Percentiles rank a stretch among this genome's conserved stretches.
phyloP scores from a whole-genome alignment of 53 echinoderm and acorn worm genomes.

The Actinopyga echinites region DNA sequence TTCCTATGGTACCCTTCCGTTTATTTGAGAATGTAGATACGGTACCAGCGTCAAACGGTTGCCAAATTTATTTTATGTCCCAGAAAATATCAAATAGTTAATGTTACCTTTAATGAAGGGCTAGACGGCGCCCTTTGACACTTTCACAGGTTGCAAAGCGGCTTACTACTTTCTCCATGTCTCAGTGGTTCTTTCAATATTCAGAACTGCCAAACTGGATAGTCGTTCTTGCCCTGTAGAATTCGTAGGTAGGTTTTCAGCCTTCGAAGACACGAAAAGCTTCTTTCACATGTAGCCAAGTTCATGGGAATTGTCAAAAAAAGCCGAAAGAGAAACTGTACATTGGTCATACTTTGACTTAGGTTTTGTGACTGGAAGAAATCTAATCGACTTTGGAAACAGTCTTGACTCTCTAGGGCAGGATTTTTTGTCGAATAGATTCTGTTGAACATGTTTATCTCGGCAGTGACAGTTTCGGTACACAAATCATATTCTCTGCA shows the following conservation, averaged over 20 bases:
- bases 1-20: too few relatives aligned
- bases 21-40: too few relatives aligned
- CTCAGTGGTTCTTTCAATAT: slow-evolving; percentile 4
- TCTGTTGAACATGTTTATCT: slow-evolving; percentile 7
- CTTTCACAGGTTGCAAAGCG: slow-evolving; percentile 4
- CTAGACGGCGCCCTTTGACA: slow-evolving; percentile 23
- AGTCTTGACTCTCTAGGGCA: background rate
- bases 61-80: too few relatives aligned
- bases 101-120: slow-evolving; percentile 16
- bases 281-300: slow-evolving; percentile 6
- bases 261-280: slow-evolving; percentile 13
- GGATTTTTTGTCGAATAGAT: background rate
- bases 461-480: background rate
- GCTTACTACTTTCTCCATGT: background rate
- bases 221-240: slow-evolving; percentile 10
- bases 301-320: slow-evolving; percentile 33
- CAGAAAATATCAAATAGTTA: too few relatives aligned
- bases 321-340: background rate
- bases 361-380: slow-evolving; percentile 12
- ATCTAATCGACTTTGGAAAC: slow-evolving; percentile 34
- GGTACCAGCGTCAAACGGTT: too few relatives aligned
- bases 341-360: slow-evolving; percentile 1
- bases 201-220: slow-evolving; percentile 18
- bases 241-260: slow-evolving; percentile 1
- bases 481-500: background rate